These are phyloP conservation scores for Eriocheir sinensis DNA, from an alignment of 1,140 invertebrate genomes.

Conservation along the genomic window DNA sequence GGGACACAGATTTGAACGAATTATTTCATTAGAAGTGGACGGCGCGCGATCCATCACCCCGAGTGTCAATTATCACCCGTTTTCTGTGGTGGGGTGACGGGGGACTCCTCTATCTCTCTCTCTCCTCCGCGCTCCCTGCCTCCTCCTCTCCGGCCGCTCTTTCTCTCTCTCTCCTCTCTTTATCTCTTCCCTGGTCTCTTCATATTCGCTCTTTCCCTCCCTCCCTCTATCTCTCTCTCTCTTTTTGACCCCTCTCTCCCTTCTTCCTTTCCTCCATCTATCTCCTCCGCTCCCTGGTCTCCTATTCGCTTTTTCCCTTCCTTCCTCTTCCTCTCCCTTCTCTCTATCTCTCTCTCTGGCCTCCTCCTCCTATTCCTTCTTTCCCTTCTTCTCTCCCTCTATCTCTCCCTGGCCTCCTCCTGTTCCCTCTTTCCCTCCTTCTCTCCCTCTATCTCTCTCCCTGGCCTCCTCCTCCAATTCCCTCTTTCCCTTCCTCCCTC, in stretches of 20 bases:
- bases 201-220: background rate
- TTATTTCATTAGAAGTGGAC: conserved; percentile 64
- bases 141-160: background rate
- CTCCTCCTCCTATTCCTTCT: background rate
- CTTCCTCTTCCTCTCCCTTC: conserved; percentile 1
- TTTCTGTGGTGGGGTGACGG: conserved; percentile 13
- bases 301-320: background rate
- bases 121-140: background rate
- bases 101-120: background rate
- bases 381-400: background rate
- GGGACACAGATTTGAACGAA: conserved; percentile 55
- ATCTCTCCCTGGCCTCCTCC: background rate
- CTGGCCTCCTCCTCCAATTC: background rate
- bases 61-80: conserved; percentile 55
- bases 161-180: conserved; percentile 1
- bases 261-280: background rate
- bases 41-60: conserved; percentile 55
- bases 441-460: background rate
- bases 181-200: background rate
- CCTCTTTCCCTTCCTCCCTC: background rate
- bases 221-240: background rate
- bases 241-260: background rate
- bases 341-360: background rate
- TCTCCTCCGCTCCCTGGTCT: too few relatives aligned
- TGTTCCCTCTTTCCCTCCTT: background rate